A percentile compares a stretch with the other conserved stretches of the same genome.
These are phyloP conservation scores for Spodoptera frugiperda DNA, from an alignment of 1,140 invertebrate species.

Conservation along the genomic window DNA sequence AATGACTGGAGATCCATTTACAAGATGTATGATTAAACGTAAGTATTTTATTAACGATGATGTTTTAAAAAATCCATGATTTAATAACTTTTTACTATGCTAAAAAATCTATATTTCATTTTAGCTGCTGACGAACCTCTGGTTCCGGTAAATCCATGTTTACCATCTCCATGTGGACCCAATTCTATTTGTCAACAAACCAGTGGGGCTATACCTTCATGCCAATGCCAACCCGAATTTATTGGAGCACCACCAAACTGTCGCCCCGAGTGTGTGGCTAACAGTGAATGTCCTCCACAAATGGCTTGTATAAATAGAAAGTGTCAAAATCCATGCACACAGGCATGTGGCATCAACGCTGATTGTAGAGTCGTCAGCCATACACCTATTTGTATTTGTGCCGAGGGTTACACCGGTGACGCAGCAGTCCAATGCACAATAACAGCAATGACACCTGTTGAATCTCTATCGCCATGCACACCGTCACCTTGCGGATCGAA, in stretches of 20 bases:
- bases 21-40: slow-evolving; percentile 86
- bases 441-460: slow-evolving; percentile 62
- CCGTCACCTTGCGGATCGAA: slow-evolving; percentile 88
- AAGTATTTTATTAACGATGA: slow-evolving; percentile 65
- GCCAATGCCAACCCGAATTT: slow-evolving; percentile 89
- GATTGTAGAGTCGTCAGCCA: slow-evolving; percentile 90
- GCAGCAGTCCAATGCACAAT: slow-evolving; percentile 86
- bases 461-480: slow-evolving; percentile 83
- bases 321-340: slow-evolving; percentile 91
- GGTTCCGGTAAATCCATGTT: slow-evolving; percentile 88
- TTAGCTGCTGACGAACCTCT: slow-evolving; percentile 62
- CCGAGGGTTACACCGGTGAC: slow-evolving; percentile 86
- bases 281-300: slow-evolving; percentile 91
- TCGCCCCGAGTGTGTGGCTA: slow-evolving; percentile 90
- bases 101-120: slow-evolving; percentile 11
- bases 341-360: slow-evolving; percentile 90
- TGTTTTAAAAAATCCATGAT: neutral
- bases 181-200: slow-evolving; percentile 91
- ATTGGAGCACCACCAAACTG: slow-evolving; percentile 90
- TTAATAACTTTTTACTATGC: neutral
- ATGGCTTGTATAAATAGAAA: slow-evolving; percentile 91
- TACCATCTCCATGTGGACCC: slow-evolving; percentile 90
- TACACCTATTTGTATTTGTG: slow-evolving; percentile 89
- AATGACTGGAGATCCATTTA: slow-evolving; percentile 89
- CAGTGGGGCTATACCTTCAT: slow-evolving; percentile 86